These are phyloP conservation scores for Cyanocitta stelleri DNA, from an alignment of 2,113 vertebrate genomes.

Conservation along the genomic window DNA sequence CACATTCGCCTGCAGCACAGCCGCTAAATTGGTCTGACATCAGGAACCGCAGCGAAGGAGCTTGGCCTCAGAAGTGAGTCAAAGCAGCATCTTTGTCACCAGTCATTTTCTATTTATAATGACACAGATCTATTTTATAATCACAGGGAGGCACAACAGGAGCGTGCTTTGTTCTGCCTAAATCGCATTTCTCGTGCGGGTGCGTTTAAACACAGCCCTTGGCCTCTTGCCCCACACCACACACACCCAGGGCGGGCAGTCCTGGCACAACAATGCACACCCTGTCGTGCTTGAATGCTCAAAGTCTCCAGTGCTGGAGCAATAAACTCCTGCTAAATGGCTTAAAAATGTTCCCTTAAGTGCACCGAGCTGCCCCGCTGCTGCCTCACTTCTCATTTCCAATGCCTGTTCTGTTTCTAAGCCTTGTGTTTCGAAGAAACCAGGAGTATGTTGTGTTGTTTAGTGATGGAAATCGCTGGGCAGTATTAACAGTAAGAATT, in stretches of 20 bases:
- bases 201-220: background rate
- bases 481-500: background rate
- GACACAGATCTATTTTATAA: conserved; percentile 45
- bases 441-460: background rate
- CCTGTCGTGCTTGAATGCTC: conserved; percentile 29
- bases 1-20: background rate
- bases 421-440: background rate
- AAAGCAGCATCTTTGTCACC: conserved; percentile 45
- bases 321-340: conserved; percentile 14
- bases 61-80: conserved; percentile 3
- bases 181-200: conserved; percentile 27
- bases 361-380: background rate
- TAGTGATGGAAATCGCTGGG: background rate
- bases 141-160: conserved; percentile 42
- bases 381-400: background rate
- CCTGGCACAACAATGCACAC: conserved; percentile 31
- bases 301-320: background rate
- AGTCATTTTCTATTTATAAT: conserved; percentile 58
- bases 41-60: conserved; percentile 1
- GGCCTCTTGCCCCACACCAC: conserved; percentile 25
- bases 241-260: background rate
- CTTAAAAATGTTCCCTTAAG: conserved; percentile 3
- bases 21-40: conserved; percentile 26
- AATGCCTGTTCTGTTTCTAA: background rate
- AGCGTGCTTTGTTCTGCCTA: conserved; percentile 47